Conservation (phyloP, 2,113 vertebrate genomes). For the Plectropomus leopardus region DNA sequence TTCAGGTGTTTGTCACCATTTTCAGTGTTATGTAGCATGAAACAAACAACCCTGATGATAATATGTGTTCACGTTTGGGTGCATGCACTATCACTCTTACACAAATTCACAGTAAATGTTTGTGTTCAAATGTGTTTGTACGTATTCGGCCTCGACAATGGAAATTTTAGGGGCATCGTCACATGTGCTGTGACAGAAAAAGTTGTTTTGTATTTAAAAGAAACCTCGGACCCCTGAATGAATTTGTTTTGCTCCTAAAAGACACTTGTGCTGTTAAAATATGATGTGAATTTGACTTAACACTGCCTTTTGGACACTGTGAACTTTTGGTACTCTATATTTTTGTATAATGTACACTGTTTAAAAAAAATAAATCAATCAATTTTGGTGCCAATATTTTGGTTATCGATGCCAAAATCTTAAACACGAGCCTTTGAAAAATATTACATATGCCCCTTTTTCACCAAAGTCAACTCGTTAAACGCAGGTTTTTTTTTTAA, state of each 20-base stretch:
- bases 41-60: slow-evolving; percentile 7
- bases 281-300: slow-evolving; percentile 82
- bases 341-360: slow-evolving; percentile 93
- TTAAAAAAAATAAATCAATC: slow-evolving; percentile 84
- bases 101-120: slow-evolving; percentile 11
- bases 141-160: slow-evolving; percentile 21
- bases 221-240: slow-evolving; percentile 45
- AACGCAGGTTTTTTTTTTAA: too few species aligned
- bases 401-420: neutral
- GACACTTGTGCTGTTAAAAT: slow-evolving; percentile 63
- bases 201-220: slow-evolving; percentile 64
- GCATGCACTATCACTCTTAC: slow-evolving; percentile 26
- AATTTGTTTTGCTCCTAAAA: slow-evolving; percentile 25
- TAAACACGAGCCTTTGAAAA: neutral
- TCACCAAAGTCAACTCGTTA: too few species aligned
- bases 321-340: slow-evolving; percentile 91
- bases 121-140: slow-evolving; percentile 35
- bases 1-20: slow-evolving; percentile 25
- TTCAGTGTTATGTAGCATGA: slow-evolving; percentile 44
- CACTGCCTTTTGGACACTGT: slow-evolving; percentile 91
- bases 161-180: neutral
- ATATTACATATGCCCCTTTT: neutral
- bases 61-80: slow-evolving; percentile 14
- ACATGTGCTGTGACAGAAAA: neutral
- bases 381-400: slow-evolving; percentile 63